These are phyloP conservation scores for Euthynnus affinis DNA, from an alignment of 2,797 vertebrate species.

Conservation along the genomic window DNA sequence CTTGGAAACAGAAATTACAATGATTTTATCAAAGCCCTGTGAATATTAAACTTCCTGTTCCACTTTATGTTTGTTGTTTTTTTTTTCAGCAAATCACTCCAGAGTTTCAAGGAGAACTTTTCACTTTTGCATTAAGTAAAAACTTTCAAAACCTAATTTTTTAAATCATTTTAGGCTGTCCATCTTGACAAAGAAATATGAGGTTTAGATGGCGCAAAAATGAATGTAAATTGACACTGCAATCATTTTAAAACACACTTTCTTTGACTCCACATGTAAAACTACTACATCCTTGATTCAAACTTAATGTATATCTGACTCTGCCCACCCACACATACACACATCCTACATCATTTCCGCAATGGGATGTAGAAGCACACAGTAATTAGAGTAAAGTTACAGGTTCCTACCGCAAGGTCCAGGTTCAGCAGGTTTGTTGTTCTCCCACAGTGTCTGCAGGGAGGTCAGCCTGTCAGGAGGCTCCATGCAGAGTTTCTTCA, in stretches of 20 bases:
- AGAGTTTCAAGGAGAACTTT: too few species aligned
- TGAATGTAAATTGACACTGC: neutral
- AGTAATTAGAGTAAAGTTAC: conserved; percentile 1
- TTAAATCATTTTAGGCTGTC: neutral
- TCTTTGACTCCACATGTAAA: neutral
- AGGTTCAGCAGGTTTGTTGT: conserved; percentile 91
- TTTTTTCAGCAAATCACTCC: too few species aligned
- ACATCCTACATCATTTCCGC: neutral
- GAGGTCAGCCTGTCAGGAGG: conserved; percentile 90
- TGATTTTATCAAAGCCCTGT: neutral
- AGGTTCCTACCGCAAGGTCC: conserved; percentile 93
- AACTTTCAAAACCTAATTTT: too few species aligned
- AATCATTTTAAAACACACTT: neutral
- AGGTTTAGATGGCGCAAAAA: neutral
- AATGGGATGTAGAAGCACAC: neutral
- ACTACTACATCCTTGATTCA: neutral
- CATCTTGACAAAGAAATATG: neutral
- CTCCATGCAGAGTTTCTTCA: conserved; percentile 96
- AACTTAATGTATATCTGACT: conserved; percentile 14
- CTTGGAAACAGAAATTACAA: neutral
- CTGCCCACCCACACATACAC: neutral
- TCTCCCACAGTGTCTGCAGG: conserved; percentile 94
- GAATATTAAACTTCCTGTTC: neutral
- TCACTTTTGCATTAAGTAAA: too few species aligned
- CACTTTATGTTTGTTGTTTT: too few species aligned